These are phyloP conservation scores for Bostrychus sinensis DNA, from an alignment of 2,113 vertebrate genomes.

Conservation along the genomic window DNA sequence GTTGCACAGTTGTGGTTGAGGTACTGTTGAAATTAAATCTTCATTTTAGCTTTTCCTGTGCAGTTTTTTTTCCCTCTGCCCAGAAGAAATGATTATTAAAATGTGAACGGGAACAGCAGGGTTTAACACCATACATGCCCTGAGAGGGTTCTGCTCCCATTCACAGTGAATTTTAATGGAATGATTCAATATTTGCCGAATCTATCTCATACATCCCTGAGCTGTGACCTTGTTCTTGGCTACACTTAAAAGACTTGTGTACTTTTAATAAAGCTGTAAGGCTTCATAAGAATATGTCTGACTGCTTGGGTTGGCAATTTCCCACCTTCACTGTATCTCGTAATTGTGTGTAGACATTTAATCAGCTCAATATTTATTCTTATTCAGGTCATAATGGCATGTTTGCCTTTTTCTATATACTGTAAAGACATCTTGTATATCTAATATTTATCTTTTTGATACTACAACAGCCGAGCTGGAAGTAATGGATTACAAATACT, in stretches of 20 bases:
- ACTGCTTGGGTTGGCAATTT: slow-evolving; percentile 4
- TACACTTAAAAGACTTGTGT: not conserved
- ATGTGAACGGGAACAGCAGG: slow-evolving; percentile 38
- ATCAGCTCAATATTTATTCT: too few relatives aligned
- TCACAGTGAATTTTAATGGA: slow-evolving; percentile 31
- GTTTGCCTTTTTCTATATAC: too few relatives aligned
- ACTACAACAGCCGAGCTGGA: too few relatives aligned
- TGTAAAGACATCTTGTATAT: too few relatives aligned
- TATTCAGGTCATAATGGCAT: too few relatives aligned
- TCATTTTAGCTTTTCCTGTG: not conserved
- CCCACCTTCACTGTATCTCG: not conserved
- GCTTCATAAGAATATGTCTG: not conserved
- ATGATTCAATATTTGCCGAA: slow-evolving; percentile 36
- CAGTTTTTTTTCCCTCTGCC: slow-evolving; percentile 25
- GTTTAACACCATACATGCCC: slow-evolving; percentile 20
- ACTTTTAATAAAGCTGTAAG: not conserved
- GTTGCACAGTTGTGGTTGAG: slow-evolving; percentile 23
- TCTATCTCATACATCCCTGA: slow-evolving; percentile 16
- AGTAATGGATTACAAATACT: too few relatives aligned
- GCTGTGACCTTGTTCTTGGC: not conserved
- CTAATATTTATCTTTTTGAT: too few relatives aligned
- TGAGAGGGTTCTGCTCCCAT: slow-evolving; percentile 24
- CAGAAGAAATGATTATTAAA: slow-evolving; percentile 39
- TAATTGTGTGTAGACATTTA: not conserved
- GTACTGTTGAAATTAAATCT: slow-evolving; percentile 26